A percentile compares a stretch with the other conserved stretches of the same genome.
Conservation (phyloP, 2,888 invertebrate genomes). For the Euproctis similis region DNA sequence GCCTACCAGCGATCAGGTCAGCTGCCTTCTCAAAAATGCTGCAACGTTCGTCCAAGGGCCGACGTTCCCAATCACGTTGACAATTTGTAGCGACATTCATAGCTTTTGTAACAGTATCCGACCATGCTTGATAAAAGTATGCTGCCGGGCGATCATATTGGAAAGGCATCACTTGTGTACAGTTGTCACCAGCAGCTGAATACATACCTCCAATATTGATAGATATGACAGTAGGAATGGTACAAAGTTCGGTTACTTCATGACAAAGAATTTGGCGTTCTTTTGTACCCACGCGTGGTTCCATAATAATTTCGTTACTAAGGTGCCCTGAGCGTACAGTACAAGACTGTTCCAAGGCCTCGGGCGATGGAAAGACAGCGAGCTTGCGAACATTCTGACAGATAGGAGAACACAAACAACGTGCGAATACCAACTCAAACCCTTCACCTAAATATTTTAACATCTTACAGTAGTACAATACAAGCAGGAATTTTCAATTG, state of each 20-base stretch:
- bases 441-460: background rate
- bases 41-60: conserved; percentile 83
- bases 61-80: conserved; percentile 87
- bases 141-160: conserved; percentile 90
- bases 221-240: conserved; percentile 9
- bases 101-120: conserved; percentile 9
- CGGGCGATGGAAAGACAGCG: conserved; percentile 1
- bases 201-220: conserved; percentile 10
- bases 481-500: no score
- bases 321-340: conserved; percentile 8
- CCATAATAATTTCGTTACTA: conserved; percentile 10
- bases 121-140: conserved; percentile 75
- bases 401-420: background rate
- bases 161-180: conserved; percentile 82
- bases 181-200: conserved; percentile 7
- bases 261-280: conserved; percentile 10
- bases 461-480: no score
- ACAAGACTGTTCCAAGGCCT: conserved; percentile 14
- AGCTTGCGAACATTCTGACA: background rate
- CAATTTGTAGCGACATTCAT: conserved; percentile 66
- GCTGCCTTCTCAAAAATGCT: conserved; percentile 88
- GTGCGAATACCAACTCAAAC: background rate
- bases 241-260: conserved; percentile 10
- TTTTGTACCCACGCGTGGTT: conserved; percentile 9
- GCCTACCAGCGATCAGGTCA: conserved; percentile 86